Percentiles rank a stretch among this genome's conserved stretches.
These are phyloP conservation scores for Aegypius monachus DNA, from an alignment of 2,113 vertebrate genomes.

Conservation along the genomic window DNA sequence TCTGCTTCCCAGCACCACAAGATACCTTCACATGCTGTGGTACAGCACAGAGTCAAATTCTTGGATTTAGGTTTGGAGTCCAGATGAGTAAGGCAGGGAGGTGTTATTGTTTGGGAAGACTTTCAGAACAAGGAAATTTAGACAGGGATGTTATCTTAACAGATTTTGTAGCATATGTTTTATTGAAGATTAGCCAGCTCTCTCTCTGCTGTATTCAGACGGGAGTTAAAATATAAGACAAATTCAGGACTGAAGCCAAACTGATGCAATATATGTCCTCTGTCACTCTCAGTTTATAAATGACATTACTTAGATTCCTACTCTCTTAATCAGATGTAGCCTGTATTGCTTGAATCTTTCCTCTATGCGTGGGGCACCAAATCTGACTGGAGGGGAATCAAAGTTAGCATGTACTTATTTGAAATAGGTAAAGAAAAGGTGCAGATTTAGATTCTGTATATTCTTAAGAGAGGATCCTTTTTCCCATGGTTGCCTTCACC, in stretches of 20 bases:
- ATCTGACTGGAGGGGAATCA: neutral
- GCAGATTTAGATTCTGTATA: neutral
- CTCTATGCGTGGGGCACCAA: neutral
- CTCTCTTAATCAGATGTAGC: neutral
- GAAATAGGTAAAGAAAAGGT: neutral
- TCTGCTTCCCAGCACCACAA: neutral
- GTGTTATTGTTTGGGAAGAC: neutral
- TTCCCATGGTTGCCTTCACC: neutral
- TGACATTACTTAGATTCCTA: neutral
- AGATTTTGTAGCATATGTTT: slow-evolving; percentile 5
- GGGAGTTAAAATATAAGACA: neutral
- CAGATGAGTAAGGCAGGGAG: neutral
- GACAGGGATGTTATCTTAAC: neutral
- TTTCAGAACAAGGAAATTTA: neutral
- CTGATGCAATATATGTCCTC: neutral
- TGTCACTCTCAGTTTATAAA: neutral
- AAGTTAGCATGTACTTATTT: neutral
- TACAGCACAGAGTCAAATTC: neutral
- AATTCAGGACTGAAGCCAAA: neutral
- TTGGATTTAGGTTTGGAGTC: neutral
- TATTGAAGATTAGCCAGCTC: neutral
- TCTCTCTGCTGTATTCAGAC: slow-evolving; percentile 1
- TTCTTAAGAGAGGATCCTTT: neutral
- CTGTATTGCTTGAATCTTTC: neutral
- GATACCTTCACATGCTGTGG: neutral